Conservation (phyloP, 2,113 vertebrate species). For the Syrrhaptes paradoxus region DNA sequence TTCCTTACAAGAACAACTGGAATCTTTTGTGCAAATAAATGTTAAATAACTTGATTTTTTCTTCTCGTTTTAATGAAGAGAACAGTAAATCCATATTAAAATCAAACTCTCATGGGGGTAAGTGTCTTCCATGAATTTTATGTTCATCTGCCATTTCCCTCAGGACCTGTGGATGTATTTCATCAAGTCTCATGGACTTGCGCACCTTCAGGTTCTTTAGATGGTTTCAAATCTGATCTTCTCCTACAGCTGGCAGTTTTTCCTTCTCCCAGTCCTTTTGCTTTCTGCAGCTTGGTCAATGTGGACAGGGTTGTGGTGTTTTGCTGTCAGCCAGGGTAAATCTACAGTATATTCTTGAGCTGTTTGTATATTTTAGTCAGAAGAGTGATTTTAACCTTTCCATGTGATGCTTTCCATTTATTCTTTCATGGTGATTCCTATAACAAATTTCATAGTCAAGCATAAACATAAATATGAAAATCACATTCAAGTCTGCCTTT, state of each 20-base stretch:
- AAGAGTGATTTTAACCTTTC: not conserved
- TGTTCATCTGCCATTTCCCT: not conserved
- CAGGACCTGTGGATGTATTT: no score
- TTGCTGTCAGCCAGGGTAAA: no score
- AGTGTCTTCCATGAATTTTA: not conserved
- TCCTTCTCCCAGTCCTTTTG: no score
- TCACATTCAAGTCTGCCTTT: not conserved
- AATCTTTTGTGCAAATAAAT: not conserved
- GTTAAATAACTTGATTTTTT: not conserved
- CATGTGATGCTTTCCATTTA: not conserved
- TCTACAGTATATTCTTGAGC: not conserved
- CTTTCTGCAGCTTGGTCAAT: no score
- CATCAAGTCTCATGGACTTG: no score
- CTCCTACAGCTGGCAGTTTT: no score
- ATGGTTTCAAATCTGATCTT: no score
- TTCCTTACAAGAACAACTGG: not conserved
- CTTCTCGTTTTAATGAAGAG: not conserved
- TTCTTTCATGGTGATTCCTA: not conserved
- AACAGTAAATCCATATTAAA: not conserved
- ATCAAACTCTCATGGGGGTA: not conserved
- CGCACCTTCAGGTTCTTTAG: no score
- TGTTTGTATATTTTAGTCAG: not conserved
- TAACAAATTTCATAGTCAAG: not conserved
- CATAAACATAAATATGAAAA: constrained; percentile 2
- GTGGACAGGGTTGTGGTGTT: no score